Evolutionary conservation across 2,888 invertebrate species (phyloP), one percentile per base, ranked within the genome.

Genomic region (Pollenia amentaria): DNA sequence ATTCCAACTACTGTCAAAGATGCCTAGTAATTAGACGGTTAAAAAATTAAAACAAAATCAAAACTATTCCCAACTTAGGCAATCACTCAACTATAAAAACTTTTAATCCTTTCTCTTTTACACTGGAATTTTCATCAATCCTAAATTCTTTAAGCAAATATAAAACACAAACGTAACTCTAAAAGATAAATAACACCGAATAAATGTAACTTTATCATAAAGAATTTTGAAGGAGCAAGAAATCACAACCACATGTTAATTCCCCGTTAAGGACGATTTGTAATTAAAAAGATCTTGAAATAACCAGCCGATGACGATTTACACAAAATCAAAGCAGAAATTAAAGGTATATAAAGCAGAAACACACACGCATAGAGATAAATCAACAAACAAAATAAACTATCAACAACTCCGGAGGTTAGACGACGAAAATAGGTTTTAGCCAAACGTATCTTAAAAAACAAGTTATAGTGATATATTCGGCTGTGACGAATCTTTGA

Each of bases 221-320:
- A 69, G 9, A 44, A n/a, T n/a, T 18, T 7, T 8, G 55, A 10
- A 70, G 16, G 1, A 21, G n/a, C 29, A 11, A 38, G 48, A 77
- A 62, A 18, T 42, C 69, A n/a, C 69, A 79, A 70, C 16, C 48
- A 60, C 12, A 69, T 69, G 65, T 51, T 40, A 69, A 60, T 69
- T 69, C 9, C 18, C 48, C 14, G 18, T 42, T 10, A 42, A n/a
- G 48, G 40, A 48, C 57, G 18, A 69, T 51, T 60, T 48, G 46
- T 48, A 60, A 60, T 69, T 42, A 78, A 21, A 29, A 48, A 78
- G 46, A 16, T 57, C 3, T 46, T 46, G 29, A 57, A 48, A 67
- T 53, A 53, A 46, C 44, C 57, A 18, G 16, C 10, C 40, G 16
- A 40, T 48, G n/a, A 51, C 14, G 14, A 65, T 46, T 11, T 42